These are phyloP conservation scores for Drosophila atripex DNA, from an alignment of 2,888 invertebrate species.

Conservation along the genomic window DNA sequence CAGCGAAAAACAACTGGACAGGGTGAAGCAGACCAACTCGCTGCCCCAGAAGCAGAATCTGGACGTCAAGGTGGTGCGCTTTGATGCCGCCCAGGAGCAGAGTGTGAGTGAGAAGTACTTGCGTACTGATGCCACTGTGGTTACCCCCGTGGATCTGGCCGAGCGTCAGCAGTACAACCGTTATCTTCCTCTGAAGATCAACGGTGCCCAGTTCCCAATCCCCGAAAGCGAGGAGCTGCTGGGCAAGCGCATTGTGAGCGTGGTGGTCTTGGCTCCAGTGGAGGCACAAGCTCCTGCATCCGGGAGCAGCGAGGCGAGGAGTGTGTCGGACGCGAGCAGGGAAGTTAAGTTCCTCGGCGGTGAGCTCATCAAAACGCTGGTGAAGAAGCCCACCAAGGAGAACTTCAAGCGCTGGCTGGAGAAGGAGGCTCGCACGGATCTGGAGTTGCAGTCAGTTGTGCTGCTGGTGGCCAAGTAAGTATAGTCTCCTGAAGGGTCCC, in stretches of 20 bases:
- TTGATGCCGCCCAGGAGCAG: constrained; percentile 90
- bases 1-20: constrained; percentile 85
- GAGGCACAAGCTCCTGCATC: constrained; percentile 85
- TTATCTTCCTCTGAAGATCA: constrained; percentile 93
- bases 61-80: constrained; percentile 94
- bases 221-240: constrained; percentile 90
- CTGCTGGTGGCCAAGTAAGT: constrained; percentile 92
- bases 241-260: constrained; percentile 92
- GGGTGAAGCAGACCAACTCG: constrained; percentile 79
- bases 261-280: constrained; percentile 93
- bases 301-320: constrained; percentile 83
- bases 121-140: constrained; percentile 88
- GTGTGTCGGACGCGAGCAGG: constrained; percentile 86
- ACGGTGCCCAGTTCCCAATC: constrained; percentile 92
- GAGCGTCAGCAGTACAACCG: constrained; percentile 91
- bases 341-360: constrained; percentile 90
- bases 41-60: constrained; percentile 86
- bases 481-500: not conserved
- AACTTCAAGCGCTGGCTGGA: constrained; percentile 93
- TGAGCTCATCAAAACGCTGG: constrained; percentile 89
- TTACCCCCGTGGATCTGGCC: constrained; percentile 90
- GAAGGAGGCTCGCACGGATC: constrained; percentile 89
- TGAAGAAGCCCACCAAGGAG: constrained; percentile 90
- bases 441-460: constrained; percentile 92
- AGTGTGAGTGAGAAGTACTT: constrained; percentile 90